phyloP scores from a whole-genome alignment of 1,140 invertebrate genomes.

The Drosophila ambigua region DNA sequence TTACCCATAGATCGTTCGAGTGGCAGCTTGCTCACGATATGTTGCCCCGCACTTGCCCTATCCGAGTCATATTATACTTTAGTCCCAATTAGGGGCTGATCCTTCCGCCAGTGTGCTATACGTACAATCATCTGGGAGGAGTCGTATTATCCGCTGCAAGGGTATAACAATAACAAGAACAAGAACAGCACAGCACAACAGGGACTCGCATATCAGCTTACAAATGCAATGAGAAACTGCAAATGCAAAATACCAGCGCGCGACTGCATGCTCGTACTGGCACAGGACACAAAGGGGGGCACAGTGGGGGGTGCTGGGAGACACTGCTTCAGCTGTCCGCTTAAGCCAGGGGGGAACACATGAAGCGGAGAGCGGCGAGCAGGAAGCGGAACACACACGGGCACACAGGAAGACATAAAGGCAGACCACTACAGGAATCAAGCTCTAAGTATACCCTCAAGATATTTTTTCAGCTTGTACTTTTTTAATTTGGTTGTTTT shows the following conservation, averaged over 20 bases:
- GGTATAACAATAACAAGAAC: conserved; percentile 17
- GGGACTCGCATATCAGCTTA: conserved; percentile 50
- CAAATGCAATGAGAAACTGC: conserved; percentile 69
- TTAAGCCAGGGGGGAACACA: conserved; percentile 48
- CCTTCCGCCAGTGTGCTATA: too few species aligned
- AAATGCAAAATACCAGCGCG: conserved; percentile 74
- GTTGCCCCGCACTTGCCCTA: too few species aligned
- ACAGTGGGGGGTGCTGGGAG: neutral
- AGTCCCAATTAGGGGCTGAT: too few species aligned
- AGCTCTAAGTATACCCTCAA: conserved; percentile 75
- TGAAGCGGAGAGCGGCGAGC: neutral
- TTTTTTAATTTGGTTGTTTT: conserved; percentile 73
- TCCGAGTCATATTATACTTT: too few species aligned
- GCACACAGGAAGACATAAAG: conserved; percentile 59
- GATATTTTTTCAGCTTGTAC: conserved; percentile 73
- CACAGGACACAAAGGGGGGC: conserved; percentile 15
- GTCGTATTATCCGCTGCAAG: neutral
- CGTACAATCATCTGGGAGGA: too few species aligned
- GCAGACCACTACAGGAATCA: conserved; percentile 71
- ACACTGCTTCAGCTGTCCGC: conserved; percentile 55
- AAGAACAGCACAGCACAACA: conserved; percentile 2
- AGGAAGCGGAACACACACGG: neutral
- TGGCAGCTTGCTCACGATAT: too few species aligned
- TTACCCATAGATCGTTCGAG: too few species aligned
- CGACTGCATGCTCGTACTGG: conserved; percentile 22